Conservation (phyloP, 2,113 vertebrate species). For the Ctenomys sociabilis region DNA sequence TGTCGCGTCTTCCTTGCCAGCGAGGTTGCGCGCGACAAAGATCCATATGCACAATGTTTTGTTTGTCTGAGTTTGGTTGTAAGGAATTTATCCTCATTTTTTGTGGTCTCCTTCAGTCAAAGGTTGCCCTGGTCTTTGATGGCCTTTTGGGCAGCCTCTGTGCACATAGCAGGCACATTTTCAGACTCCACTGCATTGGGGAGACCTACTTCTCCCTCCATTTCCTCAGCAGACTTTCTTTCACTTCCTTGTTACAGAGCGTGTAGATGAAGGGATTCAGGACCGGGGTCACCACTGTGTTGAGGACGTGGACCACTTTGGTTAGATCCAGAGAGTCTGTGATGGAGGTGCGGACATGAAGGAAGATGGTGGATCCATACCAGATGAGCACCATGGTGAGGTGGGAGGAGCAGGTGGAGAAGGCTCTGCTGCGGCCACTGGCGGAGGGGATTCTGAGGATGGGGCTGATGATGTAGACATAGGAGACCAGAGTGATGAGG, state of each 20-base stretch:
- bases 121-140: not conserved
- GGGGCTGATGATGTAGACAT: conserved; percentile 58
- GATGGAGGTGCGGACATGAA: conserved; percentile 66
- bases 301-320: conserved; percentile 67
- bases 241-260: conserved; percentile 57
- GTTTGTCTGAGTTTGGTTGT: not conserved
- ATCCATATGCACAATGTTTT: not conserved
- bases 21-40: too few relatives aligned
- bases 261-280: conserved; percentile 73
- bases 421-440: conserved; percentile 65
- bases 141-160: not conserved
- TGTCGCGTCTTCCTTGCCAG: too few relatives aligned
- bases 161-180: accelerated
- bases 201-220: not conserved
- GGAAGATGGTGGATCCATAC: conserved; percentile 71
- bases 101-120: not conserved
- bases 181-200: accelerated
- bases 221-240: conserved; percentile 45
- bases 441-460: conserved; percentile 65
- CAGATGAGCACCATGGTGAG: conserved; percentile 70
- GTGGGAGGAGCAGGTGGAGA: conserved; percentile 73
- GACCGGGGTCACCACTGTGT: conserved; percentile 71
- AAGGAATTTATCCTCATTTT: too few relatives aligned
- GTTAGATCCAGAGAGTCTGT: conserved; percentile 58
- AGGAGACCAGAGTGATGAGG: conserved; percentile 68